Base-by-base conservation (phyloP, 2,888 invertebrate species). In the Zygogramma bicolorata region DNA sequence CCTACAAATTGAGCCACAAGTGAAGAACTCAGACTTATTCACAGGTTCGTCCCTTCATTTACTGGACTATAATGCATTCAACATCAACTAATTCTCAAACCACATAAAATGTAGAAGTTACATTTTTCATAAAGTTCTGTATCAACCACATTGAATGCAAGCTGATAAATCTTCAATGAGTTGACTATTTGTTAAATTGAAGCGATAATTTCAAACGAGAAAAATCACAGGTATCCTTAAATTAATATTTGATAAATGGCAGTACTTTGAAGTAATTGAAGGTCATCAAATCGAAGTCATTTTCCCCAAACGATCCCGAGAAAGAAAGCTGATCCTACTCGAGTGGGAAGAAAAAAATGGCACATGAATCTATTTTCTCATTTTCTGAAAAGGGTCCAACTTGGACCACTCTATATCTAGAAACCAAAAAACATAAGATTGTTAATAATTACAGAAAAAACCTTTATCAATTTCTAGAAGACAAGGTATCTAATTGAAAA, bases 181-280 rank as follows among this genome's bases (percentile, higher is more conserved):
- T 25, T 4, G n/a, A 53, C 25, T 25, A 25, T 25, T 53, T 27
- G 22, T 13, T 13, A 22, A 2, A 25, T 13, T 13, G 25, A 25
- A 13, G n/a, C 6, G 7, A 3, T 7, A 46, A 46, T 46, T n/a
- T 46, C 5, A 53, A 66, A 53, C 38, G 70, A 74, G 74, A 68
- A 68, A 70, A 76, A 76, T 76, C 76, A 76, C 76, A 76, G 75
- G 70, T 74, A 72, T 74, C 71, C 67, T 34, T 66, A 70, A 73
- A 72, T 42, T 63, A 74, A 70, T 66, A 70, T 59, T 70, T 53
- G 42, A 70, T n/a, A 57, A 15, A 31, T 31, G 42, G 61, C 60
- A 25, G 13, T 25, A 53, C 53, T 53, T 25, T 15, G 53, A 27
- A 53, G 15, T 22, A 53, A 27, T 20, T 31, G 15, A 42, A 61